phyloP scores from a whole-genome alignment of 2,113 vertebrate species.

The Jaculus jaculus region DNA sequence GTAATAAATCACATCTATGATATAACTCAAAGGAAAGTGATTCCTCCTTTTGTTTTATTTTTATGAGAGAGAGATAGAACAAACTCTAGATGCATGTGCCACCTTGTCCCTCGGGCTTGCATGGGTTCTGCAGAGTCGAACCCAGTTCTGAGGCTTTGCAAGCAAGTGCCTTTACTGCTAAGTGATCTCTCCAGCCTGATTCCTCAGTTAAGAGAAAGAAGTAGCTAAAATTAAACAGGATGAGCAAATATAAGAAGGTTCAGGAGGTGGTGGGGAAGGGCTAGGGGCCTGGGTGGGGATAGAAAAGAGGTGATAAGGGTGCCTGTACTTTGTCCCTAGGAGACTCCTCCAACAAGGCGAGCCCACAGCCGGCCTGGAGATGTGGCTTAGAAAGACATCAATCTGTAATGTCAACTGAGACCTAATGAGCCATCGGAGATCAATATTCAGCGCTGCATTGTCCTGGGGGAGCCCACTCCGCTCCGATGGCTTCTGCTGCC shows the following conservation, averaged over 20 bases:
- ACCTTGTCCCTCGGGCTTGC: no score
- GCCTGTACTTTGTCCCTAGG: conserved; percentile 85
- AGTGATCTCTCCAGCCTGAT: no score
- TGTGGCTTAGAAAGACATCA: conserved; percentile 91
- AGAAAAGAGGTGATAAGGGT: accelerated
- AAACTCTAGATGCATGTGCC: no score
- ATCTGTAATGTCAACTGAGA: conserved; percentile 89
- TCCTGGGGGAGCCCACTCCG: conserved; percentile 58
- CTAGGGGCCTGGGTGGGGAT: accelerated
- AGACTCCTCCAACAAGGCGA: conserved; percentile 83
- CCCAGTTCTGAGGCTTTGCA: neutral
- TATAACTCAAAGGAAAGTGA: neutral
- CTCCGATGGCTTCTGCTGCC: neutral
- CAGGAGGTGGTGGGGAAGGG: no score
- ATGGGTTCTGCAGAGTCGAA: no score
- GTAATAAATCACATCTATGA: no score
- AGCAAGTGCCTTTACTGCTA: no score
- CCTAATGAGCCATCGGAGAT: conserved; percentile 84
- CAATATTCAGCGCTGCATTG: conserved; percentile 88
- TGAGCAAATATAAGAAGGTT: neutral
- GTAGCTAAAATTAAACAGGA: neutral
- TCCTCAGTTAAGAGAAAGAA: neutral
- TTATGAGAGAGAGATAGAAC: no score
- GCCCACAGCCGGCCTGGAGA: conserved; percentile 87
- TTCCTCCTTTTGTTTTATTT: neutral